Percentiles rank a stretch among this genome's conserved stretches.
phyloP scores from a whole-genome alignment of 2,888 invertebrate species.

The Chaetogeoica ovagalla region DNA sequence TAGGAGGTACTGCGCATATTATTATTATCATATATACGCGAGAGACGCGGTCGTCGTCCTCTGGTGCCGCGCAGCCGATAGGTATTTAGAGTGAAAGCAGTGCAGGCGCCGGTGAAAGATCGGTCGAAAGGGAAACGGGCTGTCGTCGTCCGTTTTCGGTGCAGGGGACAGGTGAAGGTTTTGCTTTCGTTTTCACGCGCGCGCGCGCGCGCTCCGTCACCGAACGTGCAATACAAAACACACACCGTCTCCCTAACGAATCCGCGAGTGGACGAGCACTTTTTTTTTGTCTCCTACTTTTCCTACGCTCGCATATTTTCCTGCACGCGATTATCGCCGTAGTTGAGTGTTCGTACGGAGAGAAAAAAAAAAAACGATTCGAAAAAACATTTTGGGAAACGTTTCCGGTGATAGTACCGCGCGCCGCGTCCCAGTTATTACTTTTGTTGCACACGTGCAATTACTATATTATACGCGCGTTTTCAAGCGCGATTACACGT shows the following conservation, averaged over 20 bases:
- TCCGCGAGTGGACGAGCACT: no score
- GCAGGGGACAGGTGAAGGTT: conserved; percentile 47
- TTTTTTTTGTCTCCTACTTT: not conserved
- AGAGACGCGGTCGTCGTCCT: conserved; percentile 38
- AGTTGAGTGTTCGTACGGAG: no score
- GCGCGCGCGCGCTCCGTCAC: not conserved
- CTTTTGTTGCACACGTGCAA: not conserved
- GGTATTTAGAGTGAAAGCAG: conserved; percentile 49
- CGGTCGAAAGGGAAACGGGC: conserved; percentile 43
- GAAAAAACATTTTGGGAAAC: conserved; percentile 26
- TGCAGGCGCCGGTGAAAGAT: conserved; percentile 49
- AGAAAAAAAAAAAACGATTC: not conserved
- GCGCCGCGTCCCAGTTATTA: not conserved
- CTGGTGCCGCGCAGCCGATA: not conserved
- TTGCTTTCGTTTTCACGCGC: conserved; percentile 52
- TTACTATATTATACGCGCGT: not conserved
- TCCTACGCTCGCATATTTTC: not conserved
- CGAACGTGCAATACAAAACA: no score
- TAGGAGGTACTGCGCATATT: no score
- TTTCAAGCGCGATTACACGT: conserved; percentile 34
- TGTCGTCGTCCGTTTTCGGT: conserved; percentile 33
- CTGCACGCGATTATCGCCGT: no score
- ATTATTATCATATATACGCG: not conserved
- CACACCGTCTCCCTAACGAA: no score
- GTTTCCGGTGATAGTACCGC: not conserved